Conservation (phyloP, 2,888 invertebrate genomes). For the Rhagium mordax region DNA sequence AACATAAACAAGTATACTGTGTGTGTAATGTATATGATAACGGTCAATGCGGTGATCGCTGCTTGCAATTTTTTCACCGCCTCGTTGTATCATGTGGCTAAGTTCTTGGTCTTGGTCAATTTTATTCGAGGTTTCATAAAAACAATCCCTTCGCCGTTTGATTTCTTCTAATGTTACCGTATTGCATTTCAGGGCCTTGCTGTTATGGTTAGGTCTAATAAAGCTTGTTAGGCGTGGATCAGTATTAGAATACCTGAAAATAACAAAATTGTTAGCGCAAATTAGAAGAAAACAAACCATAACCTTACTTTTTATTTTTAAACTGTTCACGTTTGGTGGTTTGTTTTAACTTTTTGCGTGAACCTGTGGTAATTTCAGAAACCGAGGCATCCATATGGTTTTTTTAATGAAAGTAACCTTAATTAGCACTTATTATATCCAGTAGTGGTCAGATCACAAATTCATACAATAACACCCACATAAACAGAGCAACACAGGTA, state of each 20-base stretch:
- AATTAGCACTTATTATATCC: background rate
- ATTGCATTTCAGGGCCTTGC: background rate
- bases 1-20: too few species aligned
- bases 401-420: too few species aligned
- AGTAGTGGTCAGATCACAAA: background rate
- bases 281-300: background rate
- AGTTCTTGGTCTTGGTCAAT: too few species aligned
- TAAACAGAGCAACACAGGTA: background rate
- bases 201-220: background rate
- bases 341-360: background rate
- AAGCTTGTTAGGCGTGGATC: too few species aligned
- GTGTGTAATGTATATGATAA: too few species aligned
- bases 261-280: background rate
- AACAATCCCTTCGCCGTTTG: background rate
- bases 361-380: background rate
- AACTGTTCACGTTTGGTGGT: background rate
- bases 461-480: background rate
- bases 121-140: too few species aligned
- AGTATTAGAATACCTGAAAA: background rate
- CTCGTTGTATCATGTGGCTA: too few species aligned
- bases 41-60: too few species aligned
- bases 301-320: constrained; percentile 15
- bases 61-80: too few species aligned
- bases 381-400: too few species aligned
- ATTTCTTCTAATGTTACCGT: background rate